These are phyloP conservation scores for Corythornis vintsioides DNA, from an alignment of 2,113 vertebrate genomes.

Conservation along the genomic window DNA sequence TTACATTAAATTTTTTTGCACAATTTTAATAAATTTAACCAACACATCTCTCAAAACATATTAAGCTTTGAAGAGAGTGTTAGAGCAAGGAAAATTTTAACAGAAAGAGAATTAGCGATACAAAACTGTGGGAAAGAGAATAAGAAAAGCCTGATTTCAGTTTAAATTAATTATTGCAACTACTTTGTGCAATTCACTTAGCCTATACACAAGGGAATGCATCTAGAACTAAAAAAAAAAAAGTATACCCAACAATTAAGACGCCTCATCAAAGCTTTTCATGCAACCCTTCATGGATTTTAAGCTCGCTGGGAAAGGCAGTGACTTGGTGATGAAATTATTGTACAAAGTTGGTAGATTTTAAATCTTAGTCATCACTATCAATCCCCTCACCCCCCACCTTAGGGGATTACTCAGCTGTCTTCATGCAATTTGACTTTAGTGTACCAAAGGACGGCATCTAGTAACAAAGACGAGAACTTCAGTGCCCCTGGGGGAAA, in stretches of 20 bases:
- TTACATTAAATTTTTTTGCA: neutral
- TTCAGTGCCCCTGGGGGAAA: neutral
- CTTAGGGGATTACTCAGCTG: neutral
- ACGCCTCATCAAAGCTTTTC: constrained; percentile 5
- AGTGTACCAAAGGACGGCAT: neutral
- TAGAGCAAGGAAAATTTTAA: neutral
- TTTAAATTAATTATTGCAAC: neutral
- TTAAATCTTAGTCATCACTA: neutral
- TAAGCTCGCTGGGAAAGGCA: neutral
- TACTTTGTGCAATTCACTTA: neutral
- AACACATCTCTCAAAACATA: neutral
- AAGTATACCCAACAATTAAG: neutral
- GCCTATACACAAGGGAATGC: neutral
- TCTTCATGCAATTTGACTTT: neutral
- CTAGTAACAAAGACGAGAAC: neutral
- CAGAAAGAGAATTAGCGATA: neutral
- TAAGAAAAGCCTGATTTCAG: neutral
- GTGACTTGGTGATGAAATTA: neutral
- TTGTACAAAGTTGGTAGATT: neutral
- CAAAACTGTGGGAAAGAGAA: neutral
- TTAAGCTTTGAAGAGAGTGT: neutral
- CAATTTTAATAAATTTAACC: neutral
- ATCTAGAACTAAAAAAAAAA: neutral
- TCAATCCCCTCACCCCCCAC: neutral
- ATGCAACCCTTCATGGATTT: neutral